phyloP scores from a whole-genome alignment of 2,888 invertebrate species.

The Therioaphis trifolii region DNA sequence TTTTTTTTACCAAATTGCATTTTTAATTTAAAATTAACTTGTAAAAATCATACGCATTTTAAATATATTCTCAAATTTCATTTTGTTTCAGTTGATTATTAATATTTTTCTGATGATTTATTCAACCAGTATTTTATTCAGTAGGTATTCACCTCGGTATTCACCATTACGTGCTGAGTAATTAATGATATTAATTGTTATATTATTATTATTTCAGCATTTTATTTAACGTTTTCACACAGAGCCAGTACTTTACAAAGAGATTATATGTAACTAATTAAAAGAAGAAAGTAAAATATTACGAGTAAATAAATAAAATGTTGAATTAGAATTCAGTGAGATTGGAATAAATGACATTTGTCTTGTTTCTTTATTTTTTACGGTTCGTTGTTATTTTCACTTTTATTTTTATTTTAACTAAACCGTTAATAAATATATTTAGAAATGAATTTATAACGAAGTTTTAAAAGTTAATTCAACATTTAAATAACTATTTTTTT shows the following conservation, averaged over 20 bases:
- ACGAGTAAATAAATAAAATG: not conserved
- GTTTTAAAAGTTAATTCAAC: not conserved
- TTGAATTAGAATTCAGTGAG: not conserved
- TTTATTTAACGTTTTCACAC: not conserved
- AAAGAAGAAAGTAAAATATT: slow-evolving; percentile 32
- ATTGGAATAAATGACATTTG: slow-evolving; percentile 1
- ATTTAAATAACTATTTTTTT: not conserved
- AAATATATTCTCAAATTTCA: too few species aligned
- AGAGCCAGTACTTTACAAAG: not conserved
- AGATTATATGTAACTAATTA: too few species aligned
- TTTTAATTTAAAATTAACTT: too few species aligned
- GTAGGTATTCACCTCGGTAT: too few species aligned
- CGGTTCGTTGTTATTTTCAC: slow-evolving; percentile 40
- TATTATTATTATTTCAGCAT: too few species aligned
- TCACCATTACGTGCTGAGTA: too few species aligned
- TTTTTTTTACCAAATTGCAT: too few species aligned
- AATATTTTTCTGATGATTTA: too few species aligned
- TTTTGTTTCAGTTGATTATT: too few species aligned
- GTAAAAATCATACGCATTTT: too few species aligned
- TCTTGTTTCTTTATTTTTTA: slow-evolving; percentile 13
- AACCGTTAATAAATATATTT: not conserved
- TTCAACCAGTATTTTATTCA: too few species aligned
- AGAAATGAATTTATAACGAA: not conserved
- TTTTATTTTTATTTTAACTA: slow-evolving; percentile 9
- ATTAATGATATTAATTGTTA: too few species aligned